phyloP scores from a whole-genome alignment of 2,797 vertebrate species.

The Lacerta viridis region DNA sequence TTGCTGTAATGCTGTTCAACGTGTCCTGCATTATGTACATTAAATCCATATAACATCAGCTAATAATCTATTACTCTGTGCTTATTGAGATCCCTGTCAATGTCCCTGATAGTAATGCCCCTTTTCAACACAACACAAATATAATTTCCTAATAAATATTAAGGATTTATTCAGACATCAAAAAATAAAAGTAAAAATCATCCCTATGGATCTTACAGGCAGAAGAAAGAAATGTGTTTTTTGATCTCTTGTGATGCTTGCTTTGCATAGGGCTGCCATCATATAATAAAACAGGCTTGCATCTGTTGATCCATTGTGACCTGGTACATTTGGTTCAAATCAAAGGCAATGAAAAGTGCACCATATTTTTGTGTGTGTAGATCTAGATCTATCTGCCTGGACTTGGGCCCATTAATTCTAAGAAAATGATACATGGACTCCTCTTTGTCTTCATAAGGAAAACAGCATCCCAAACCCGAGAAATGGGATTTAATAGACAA shows the following conservation, averaged over 20 bases:
- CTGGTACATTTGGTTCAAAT: neutral
- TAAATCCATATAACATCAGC: neutral
- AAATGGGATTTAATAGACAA: neutral
- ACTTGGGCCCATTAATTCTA: neutral
- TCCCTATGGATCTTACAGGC: neutral
- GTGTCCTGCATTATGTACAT: neutral
- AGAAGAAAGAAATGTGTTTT: neutral
- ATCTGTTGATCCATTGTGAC: neutral
- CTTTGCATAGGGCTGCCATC: neutral
- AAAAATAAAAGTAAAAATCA: conserved; percentile 21
- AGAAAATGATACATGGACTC: neutral
- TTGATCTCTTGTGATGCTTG: neutral
- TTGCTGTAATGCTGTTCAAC: neutral
- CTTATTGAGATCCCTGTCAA: neutral
- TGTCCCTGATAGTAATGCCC: neutral
- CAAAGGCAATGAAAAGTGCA: neutral
- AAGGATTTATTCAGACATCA: neutral
- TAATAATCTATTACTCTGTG: neutral
- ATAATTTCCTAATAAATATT: conserved; percentile 6
- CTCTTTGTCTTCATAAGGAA: neutral
- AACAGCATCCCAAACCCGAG: neutral
- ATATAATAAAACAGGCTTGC: neutral
- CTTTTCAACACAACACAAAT: neutral
- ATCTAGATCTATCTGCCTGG: neutral
- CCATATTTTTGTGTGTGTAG: neutral